These are phyloP conservation scores for Acrocera orbiculus DNA, from an alignment of 2,888 invertebrate species.

Conservation along the genomic window DNA sequence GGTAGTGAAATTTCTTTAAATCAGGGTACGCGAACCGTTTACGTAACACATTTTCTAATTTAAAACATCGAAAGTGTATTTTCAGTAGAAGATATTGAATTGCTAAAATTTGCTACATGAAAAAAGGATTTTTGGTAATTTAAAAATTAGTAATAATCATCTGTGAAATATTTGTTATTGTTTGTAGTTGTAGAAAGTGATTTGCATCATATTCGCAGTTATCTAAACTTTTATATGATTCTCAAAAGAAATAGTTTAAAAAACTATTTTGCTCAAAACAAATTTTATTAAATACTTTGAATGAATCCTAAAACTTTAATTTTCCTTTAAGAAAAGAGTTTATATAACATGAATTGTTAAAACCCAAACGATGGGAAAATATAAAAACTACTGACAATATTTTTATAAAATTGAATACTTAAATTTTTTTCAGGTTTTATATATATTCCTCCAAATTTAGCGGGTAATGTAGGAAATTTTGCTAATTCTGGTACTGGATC, in stretches of 20 bases:
- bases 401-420: neutral
- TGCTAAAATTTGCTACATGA: too few species aligned
- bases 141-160: too few species aligned
- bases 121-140: too few species aligned
- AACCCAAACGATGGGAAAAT: constrained; percentile 4
- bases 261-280: neutral
- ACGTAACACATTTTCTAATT: too few species aligned
- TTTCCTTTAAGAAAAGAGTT: neutral
- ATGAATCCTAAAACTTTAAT: neutral
- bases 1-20: too few species aligned
- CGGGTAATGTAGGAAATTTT: constrained; percentile 2
- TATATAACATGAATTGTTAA: constrained; percentile 3
- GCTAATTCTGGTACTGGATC: neutral
- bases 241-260: neutral
- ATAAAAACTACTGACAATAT: neutral
- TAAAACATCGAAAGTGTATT: too few species aligned
- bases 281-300: neutral
- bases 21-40: too few species aligned
- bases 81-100: too few species aligned
- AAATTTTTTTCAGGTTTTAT: constrained; percentile 1
- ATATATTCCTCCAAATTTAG: neutral
- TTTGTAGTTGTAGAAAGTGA: too few species aligned
- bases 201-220: too few species aligned
- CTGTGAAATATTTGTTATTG: too few species aligned
- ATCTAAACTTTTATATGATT: neutral